Percentiles rank a stretch among this genome's conserved stretches.
These are phyloP conservation scores for Euzophera pinguis DNA, from an alignment of 2,888 invertebrate genomes.

Conservation along the genomic window DNA sequence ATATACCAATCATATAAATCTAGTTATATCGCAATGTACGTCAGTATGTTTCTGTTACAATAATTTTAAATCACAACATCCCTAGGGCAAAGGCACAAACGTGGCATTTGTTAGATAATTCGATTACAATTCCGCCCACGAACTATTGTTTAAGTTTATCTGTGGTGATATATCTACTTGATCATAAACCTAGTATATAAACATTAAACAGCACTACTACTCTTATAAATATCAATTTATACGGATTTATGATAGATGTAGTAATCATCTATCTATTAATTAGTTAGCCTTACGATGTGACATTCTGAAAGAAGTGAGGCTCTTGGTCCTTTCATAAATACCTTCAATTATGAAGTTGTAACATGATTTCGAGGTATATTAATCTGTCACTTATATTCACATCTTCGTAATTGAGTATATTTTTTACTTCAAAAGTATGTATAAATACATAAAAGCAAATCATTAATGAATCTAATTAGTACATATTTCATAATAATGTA, in stretches of 20 bases:
- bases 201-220: slow-evolving; percentile 17
- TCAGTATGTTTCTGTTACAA: slow-evolving; percentile 28
- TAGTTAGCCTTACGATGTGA: slow-evolving; percentile 19
- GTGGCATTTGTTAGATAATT: slow-evolving; percentile 54
- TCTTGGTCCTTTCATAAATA: slow-evolving; percentile 17
- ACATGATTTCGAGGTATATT: slow-evolving; percentile 9
- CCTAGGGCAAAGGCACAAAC: slow-evolving; percentile 73
- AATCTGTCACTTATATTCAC: slow-evolving; percentile 15
- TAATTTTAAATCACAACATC: slow-evolving; percentile 60
- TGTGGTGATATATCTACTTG: slow-evolving; percentile 24
- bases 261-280: slow-evolving; percentile 8
- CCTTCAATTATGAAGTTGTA: slow-evolving; percentile 2
- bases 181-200: slow-evolving; percentile 20
- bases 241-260: no score
- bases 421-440: slow-evolving; percentile 23
- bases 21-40: slow-evolving; percentile 14
- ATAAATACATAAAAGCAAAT: no score
- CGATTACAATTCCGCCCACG: slow-evolving; percentile 44
- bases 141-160: slow-evolving; percentile 33
- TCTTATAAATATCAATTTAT: slow-evolving; percentile 14
- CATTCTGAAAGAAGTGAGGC: slow-evolving; percentile 8
- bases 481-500: not conserved
- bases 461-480: no score
- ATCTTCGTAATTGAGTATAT: slow-evolving; percentile 26
- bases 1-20: slow-evolving; percentile 14